Conservation (phyloP, 2,113 vertebrate genomes). For the Rhombomys opimus region DNA sequence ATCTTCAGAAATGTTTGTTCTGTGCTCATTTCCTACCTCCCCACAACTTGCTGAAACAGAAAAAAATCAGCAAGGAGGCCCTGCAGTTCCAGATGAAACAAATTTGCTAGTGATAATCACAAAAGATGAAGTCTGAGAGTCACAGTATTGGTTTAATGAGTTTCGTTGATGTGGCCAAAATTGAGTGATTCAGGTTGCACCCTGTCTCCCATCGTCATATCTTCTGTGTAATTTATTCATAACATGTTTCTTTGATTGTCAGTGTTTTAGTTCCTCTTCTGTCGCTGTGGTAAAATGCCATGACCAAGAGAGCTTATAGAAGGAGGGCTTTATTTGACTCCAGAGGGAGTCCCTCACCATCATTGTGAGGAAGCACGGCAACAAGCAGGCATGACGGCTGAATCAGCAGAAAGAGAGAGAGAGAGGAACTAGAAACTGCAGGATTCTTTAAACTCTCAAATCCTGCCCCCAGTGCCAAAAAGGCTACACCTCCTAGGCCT, state of each 20-base stretch:
- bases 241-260: not conserved
- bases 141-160: not conserved
- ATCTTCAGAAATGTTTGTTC: not conserved
- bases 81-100: not conserved
- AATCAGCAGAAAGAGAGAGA: not conserved
- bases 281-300: not conserved
- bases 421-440: not conserved
- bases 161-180: not conserved
- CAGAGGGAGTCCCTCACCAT: not conserved
- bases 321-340: not conserved
- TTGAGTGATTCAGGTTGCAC: too few relatives aligned
- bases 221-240: not conserved
- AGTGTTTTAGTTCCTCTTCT: not conserved
- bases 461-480: not conserved
- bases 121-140: not conserved
- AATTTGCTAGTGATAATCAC: not conserved
- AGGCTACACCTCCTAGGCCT: not conserved
- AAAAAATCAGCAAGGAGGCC: not conserved
- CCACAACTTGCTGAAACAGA: not conserved
- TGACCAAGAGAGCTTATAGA: not conserved
- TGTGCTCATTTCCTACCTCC: not conserved
- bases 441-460: not conserved
- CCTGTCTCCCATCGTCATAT: fast-evolving
- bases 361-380: not conserved
- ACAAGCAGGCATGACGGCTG: not conserved